These are phyloP conservation scores for Heliconius nattereri DNA, from an alignment of 1,140 invertebrate species.

Conservation along the genomic window DNA sequence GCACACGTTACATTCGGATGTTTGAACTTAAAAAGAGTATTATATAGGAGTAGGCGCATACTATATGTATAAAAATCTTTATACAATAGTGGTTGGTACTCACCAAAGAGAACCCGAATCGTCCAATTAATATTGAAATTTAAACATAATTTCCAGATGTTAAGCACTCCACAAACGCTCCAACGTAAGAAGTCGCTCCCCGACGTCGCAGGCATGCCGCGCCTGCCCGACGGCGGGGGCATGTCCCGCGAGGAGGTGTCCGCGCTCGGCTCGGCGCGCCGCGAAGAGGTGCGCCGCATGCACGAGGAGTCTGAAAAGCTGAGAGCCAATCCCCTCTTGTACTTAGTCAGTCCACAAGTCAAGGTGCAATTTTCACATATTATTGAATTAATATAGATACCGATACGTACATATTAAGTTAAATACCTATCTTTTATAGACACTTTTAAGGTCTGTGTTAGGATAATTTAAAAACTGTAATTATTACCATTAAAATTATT, in stretches of 20 bases:
- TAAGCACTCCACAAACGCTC: slow-evolving; percentile 86
- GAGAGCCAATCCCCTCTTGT: slow-evolving; percentile 95
- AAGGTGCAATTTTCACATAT: slow-evolving; percentile 85
- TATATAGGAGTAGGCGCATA: background rate
- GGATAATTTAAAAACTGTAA: too few relatives aligned
- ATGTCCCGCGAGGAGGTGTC: slow-evolving; percentile 98
- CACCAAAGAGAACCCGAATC: background rate
- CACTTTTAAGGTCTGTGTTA: background rate
- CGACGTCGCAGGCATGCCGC: slow-evolving; percentile 91
- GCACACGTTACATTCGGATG: background rate
- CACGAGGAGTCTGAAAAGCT: slow-evolving; percentile 95
- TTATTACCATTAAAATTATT: too few relatives aligned
- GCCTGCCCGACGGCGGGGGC: slow-evolving; percentile 86
- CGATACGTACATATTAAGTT: too few relatives aligned
- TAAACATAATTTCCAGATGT: slow-evolving; percentile 80
- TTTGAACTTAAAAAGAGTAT: background rate
- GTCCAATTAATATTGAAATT: background rate
- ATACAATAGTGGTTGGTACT: background rate
- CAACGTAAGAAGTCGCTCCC: slow-evolving; percentile 97
- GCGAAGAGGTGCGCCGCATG: slow-evolving; percentile 95
- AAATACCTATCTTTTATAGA: background rate
- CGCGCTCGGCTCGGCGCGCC: slow-evolving; percentile 92
- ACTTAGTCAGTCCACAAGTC: slow-evolving; percentile 97
- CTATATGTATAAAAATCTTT: background rate
- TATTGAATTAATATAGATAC: too few relatives aligned